Conservation (phyloP, 30 jellyfish, hydroid and myxozoan species). For the Aurelia coerulea region DNA sequence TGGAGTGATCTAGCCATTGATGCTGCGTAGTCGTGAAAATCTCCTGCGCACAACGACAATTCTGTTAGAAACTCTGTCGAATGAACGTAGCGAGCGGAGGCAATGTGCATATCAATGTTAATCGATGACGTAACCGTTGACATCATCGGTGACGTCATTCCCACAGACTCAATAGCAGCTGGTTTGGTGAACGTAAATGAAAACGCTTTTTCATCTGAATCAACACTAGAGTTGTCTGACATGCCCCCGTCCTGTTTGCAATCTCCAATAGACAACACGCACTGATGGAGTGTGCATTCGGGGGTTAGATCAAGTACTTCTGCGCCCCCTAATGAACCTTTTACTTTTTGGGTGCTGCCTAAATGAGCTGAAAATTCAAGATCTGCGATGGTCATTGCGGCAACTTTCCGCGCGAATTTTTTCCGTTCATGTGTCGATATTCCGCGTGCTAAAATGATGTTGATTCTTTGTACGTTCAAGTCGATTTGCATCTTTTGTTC, state of each 20-base stretch:
- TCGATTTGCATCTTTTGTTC: conserved; percentile 57
- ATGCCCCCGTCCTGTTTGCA: conserved; percentile 29
- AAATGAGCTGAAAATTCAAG: conserved; percentile 78
- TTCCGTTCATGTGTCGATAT: conserved; percentile 28
- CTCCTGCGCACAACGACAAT: conserved; percentile 89
- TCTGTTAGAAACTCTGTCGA: conserved; percentile 78
- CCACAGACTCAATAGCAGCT: background rate
- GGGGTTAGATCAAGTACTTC: conserved; percentile 81
- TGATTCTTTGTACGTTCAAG: conserved; percentile 53
- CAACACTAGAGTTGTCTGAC: conserved; percentile 6
- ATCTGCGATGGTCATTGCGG: conserved; percentile 79
- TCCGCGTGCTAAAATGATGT: conserved; percentile 69
- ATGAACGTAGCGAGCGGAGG: conserved; percentile 92
- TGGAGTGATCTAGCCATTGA: conserved; percentile 85
- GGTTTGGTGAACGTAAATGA: conserved; percentile 49
- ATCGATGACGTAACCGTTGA: background rate
- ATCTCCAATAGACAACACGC: conserved; percentile 78
- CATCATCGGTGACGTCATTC: background rate
- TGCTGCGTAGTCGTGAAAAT: conserved; percentile 85
- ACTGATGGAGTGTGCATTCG: conserved; percentile 55
- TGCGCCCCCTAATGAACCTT: conserved; percentile 85
- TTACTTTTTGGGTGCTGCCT: conserved; percentile 47
- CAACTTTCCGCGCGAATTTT: conserved; percentile 83
- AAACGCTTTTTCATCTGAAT: conserved; percentile 72
- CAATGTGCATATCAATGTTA: conserved; percentile 72